A percentile compares a stretch with the other conserved stretches of the same genome.
phyloP scores from a whole-genome alignment of 2,797 vertebrate species.

The Lutjanus argentimaculatus region DNA sequence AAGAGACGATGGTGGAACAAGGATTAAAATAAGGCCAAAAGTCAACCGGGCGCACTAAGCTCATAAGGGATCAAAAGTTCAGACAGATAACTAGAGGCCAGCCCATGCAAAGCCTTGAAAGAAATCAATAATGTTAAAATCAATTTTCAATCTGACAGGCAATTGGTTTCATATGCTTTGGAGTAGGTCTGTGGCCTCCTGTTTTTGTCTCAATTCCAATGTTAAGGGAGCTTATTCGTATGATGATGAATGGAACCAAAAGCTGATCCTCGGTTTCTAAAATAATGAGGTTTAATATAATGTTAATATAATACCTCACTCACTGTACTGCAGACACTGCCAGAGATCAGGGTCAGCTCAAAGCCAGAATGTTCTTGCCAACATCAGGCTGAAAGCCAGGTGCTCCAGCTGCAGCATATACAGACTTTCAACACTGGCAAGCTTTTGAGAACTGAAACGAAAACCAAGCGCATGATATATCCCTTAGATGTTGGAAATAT shows the following conservation, averaged over 20 bases:
- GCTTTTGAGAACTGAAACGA: not conserved
- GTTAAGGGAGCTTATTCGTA: not conserved
- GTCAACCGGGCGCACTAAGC: constrained; percentile 17
- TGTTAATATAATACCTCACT: constrained; percentile 27
- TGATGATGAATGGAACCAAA: constrained; percentile 4
- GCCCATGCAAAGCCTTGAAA: constrained; percentile 3
- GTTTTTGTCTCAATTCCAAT: not conserved
- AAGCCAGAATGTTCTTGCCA: constrained; percentile 38
- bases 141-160: constrained; percentile 4
- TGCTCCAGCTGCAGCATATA: constrained; percentile 19
- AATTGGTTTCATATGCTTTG: not conserved
- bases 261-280: not conserved
- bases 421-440: not conserved
- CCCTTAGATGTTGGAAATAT: not conserved
- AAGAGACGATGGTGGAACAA: constrained; percentile 7
- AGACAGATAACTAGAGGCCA: constrained; percentile 25
- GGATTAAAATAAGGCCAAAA: constrained; percentile 34
- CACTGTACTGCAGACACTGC: constrained; percentile 23
- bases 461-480: not conserved
- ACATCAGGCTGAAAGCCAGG: constrained; percentile 25
- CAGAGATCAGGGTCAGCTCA: constrained; percentile 18
- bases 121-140: constrained; percentile 36
- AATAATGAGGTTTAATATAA: constrained; percentile 33
- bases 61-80: constrained; percentile 31
- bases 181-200: not conserved